Conservation (phyloP, 2,113 vertebrate genomes). For the Chaetorhynchus papuensis region DNA sequence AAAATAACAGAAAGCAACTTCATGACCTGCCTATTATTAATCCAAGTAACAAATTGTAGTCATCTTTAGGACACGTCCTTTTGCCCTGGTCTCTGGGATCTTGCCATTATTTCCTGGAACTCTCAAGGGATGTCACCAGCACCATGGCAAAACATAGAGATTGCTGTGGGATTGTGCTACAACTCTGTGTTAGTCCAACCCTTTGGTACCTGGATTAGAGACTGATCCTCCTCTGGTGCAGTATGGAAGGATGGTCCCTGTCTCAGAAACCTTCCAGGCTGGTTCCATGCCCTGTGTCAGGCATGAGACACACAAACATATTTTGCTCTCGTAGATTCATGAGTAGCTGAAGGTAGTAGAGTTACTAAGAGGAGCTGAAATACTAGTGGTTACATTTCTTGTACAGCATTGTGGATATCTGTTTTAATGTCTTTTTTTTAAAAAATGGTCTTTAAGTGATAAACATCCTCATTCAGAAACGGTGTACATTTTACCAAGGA, state of each 20-base stretch:
- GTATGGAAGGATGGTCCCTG: neutral
- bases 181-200: neutral
- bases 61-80: neutral
- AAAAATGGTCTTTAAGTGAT: neutral
- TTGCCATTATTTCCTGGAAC: neutral
- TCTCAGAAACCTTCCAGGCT: neutral
- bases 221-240: neutral
- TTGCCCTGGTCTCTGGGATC: neutral
- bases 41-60: neutral
- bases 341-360: neutral
- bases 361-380: neutral
- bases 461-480: neutral
- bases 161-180: neutral
- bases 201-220: neutral
- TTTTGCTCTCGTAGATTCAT: neutral
- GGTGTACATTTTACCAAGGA: neutral
- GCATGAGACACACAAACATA: neutral
- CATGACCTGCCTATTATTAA: neutral
- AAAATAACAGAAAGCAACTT: neutral
- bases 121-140: neutral
- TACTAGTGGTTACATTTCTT: neutral
- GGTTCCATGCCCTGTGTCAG: neutral
- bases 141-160: fast-evolving
- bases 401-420: neutral
- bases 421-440: neutral